Evolutionary conservation across 2,797 vertebrate genomes (phyloP).

Genomic region (Falco biarmicus): DNA sequence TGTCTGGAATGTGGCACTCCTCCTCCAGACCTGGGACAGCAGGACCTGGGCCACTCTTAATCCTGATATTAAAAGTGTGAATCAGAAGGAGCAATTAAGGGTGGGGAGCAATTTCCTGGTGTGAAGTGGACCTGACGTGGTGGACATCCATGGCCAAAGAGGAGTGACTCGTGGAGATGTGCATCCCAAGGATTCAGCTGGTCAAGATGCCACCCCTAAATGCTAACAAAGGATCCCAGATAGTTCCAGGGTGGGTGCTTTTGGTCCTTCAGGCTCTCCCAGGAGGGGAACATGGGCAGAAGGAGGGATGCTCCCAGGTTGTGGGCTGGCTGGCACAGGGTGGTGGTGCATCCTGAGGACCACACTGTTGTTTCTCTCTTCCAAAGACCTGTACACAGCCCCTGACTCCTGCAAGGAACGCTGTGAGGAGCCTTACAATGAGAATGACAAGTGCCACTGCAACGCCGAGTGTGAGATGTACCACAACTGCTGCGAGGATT

Average conservation of each 20-base stretch:
- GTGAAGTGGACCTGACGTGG: neutral
- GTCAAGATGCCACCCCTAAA: neutral
- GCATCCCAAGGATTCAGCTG: neutral
- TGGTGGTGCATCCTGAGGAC: neutral
- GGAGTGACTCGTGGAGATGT: neutral
- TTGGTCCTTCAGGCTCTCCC: neutral
- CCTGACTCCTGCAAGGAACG: conserved; percentile 73
- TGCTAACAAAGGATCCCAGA: neutral
- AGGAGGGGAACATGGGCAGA: accelerated
- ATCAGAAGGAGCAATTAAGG: neutral
- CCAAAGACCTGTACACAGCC: conserved; percentile 60
- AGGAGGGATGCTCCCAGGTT: accelerated
- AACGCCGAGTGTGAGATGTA: conserved; percentile 32
- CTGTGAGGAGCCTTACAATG: conserved; percentile 68
- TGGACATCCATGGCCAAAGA: accelerated
- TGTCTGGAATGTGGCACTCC: neutral
- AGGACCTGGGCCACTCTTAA: neutral
- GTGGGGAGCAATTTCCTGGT: neutral
- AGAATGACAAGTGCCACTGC: conserved; percentile 73
- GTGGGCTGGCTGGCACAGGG: neutral
- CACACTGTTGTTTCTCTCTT: neutral
- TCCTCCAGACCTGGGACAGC: accelerated
- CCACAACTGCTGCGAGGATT: conserved; percentile 72
- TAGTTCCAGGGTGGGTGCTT: neutral
- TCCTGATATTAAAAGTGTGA: neutral